Conservation (phyloP, 1,140 invertebrate genomes). For the Spodoptera frugiperda region DNA sequence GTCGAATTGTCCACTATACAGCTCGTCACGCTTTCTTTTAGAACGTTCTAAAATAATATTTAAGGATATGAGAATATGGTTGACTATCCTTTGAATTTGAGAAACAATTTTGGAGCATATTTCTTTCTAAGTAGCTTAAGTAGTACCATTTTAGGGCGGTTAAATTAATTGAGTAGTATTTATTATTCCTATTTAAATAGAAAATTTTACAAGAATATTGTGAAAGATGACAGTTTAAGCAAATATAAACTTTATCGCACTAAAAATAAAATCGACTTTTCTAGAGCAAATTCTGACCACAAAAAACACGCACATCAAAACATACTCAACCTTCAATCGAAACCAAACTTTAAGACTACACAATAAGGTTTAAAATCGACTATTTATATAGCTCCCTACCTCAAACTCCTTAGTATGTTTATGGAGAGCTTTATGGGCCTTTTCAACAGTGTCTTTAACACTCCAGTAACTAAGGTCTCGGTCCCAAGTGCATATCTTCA, state of each 20-base stretch:
- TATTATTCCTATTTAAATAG: too few relatives aligned
- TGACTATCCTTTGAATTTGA: too few relatives aligned
- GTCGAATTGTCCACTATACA: slow-evolving; percentile 77
- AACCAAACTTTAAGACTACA: too few relatives aligned
- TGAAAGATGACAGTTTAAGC: background rate
- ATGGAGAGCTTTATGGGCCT: slow-evolving; percentile 94
- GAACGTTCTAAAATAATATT: slow-evolving; percentile 71
- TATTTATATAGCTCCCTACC: slow-evolving; percentile 57
- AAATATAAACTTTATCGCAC: background rate
- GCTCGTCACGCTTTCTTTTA: slow-evolving; percentile 84
- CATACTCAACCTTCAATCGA: too few relatives aligned
- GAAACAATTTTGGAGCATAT: too few relatives aligned
- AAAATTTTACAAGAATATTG: background rate
- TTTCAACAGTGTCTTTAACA: slow-evolving; percentile 95
- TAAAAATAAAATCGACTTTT: background rate
- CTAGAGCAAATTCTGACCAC: too few relatives aligned
- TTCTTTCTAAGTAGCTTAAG: too few relatives aligned
- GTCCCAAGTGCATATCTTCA: slow-evolving; percentile 98
- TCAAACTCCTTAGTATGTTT: slow-evolving; percentile 94
- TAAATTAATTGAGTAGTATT: too few relatives aligned
- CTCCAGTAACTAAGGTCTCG: slow-evolving; percentile 97
- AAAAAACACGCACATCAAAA: too few relatives aligned
- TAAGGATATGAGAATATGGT: too few relatives aligned
- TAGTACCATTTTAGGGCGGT: too few relatives aligned
- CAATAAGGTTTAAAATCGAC: too few relatives aligned